A percentile compares a stretch with the other conserved stretches of the same genome.
phyloP scores from a whole-genome alignment of 2,888 invertebrate species.

The Pinctada fucata region DNA sequence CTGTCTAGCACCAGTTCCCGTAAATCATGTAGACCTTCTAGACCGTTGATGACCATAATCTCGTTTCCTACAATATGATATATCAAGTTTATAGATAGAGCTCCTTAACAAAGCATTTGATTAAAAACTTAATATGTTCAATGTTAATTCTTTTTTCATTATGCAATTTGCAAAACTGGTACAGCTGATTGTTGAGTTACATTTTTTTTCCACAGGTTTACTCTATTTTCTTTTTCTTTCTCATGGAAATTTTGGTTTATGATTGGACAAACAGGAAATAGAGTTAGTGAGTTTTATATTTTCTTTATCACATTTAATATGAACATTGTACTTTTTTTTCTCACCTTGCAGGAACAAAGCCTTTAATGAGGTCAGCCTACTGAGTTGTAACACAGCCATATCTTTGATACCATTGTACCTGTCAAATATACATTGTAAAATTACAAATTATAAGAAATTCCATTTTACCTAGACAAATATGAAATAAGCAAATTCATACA shows the following conservation, averaged over 20 bases:
- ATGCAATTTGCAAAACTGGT: no score
- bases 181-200: no score
- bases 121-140: background rate
- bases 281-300: no score
- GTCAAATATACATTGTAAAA: slow-evolving; percentile 20
- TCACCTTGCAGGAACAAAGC: slow-evolving; percentile 77
- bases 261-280: no score
- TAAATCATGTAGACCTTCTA: slow-evolving; percentile 74
- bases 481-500: no score
- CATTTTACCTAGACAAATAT: no score
- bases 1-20: slow-evolving; percentile 76
- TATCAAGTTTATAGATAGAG: background rate
- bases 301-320: no score
- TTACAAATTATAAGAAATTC: no score
- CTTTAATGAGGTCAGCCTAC: slow-evolving; percentile 73
- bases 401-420: slow-evolving; percentile 77
- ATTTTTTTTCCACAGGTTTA: no score
- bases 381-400: slow-evolving; percentile 72
- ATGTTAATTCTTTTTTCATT: background rate
- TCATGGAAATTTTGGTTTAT: no score
- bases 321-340: background rate
- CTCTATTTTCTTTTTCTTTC: no score
- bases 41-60: slow-evolving; percentile 74
- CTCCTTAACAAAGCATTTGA: background rate
- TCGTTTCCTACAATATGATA: slow-evolving; percentile 71